Evolutionary conservation across 2,888 invertebrate species (phyloP).

Genomic region (Antheraea assamensis): DNA sequence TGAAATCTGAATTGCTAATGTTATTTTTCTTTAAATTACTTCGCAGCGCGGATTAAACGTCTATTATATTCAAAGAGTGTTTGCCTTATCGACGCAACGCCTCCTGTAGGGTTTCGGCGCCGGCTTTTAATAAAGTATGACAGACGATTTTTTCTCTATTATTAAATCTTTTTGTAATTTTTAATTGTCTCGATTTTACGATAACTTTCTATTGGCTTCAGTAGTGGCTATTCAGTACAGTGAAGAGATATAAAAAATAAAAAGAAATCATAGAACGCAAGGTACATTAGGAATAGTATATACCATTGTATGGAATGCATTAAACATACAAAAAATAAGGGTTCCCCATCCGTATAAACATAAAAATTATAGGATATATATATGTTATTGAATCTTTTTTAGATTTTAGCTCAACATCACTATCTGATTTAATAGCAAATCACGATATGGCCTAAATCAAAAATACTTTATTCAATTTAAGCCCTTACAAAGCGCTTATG

Average conservation of each 20-base stretch:
- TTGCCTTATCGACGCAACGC: constrained; percentile 55
- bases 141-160: constrained; percentile 11
- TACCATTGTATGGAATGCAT: no score
- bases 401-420: no score
- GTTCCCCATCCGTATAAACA: no score
- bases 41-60: constrained; percentile 65
- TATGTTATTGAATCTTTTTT: no score
- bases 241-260: not conserved
- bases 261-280: no score
- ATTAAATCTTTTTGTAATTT: constrained; percentile 3
- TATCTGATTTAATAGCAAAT: no score
- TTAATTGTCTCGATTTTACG: not conserved
- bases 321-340: no score
- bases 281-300: no score
- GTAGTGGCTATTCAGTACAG: not conserved
- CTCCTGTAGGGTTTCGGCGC: constrained; percentile 39
- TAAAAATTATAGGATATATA: no score
- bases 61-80: constrained; percentile 73
- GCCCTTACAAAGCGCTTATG: no score
- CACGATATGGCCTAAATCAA: no score
- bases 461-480: no score
- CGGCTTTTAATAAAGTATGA: constrained; percentile 34
- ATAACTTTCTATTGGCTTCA: not conserved
- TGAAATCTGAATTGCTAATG: constrained; percentile 79
- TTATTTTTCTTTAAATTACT: constrained; percentile 81